Percentiles rank a stretch among this genome's conserved stretches.
Evolutionary conservation across 2,113 vertebrate species (phyloP).

Genomic region (Corynorhinus townsendii): DNA sequence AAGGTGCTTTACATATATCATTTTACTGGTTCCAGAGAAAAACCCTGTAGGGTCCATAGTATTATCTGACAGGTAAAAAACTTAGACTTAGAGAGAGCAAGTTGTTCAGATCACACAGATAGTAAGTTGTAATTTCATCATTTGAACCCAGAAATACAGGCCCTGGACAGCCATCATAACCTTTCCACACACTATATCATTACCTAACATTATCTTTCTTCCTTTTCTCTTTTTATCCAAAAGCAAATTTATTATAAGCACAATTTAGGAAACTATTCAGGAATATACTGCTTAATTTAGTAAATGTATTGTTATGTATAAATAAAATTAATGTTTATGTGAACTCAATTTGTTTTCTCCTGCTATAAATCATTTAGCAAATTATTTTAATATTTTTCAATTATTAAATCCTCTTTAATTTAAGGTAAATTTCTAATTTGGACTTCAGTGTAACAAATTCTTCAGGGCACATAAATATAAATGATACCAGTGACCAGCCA

Average conservation of each 20-base stretch:
- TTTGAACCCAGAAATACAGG: background rate
- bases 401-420: background rate
- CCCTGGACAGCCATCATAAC: background rate
- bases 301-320: background rate
- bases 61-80: background rate
- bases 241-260: background rate
- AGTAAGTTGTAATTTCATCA: background rate
- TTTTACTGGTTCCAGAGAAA: background rate
- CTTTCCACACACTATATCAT: background rate
- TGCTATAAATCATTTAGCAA: conserved; percentile 4
- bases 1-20: background rate
- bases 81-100: background rate
- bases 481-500: background rate
- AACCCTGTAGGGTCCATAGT: background rate
- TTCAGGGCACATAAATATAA: background rate
- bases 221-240: background rate
- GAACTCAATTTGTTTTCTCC: background rate
- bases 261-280: background rate
- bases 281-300: background rate
- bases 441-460: background rate
- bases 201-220: background rate
- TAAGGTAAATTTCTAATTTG: background rate
- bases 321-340: conserved; percentile 15
- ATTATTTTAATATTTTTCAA: conserved; percentile 4
- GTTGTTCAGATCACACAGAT: background rate